phyloP scores from a whole-genome alignment of 2,797 vertebrate species.

The Adelosebastes latens region DNA sequence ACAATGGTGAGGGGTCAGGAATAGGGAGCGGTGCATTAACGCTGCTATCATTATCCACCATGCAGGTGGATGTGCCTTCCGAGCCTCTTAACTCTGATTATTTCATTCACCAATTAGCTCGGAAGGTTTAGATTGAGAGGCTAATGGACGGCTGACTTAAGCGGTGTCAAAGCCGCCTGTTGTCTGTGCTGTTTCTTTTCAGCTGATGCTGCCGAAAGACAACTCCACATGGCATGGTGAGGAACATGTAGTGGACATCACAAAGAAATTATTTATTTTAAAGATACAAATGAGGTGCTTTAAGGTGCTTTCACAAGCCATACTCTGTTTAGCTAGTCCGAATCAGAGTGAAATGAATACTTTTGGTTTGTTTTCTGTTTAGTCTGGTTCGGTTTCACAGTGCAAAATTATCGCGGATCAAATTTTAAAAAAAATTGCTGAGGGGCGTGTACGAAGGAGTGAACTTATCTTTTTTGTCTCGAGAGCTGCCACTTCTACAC shows the following conservation, averaged over 20 bases:
- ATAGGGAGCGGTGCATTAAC: constrained; percentile 60
- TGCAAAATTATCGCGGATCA: too few relatives aligned
- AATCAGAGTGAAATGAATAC: neutral
- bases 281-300: neutral
- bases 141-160: constrained; percentile 71
- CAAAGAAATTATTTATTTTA: neutral
- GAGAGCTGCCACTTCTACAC: too few relatives aligned
- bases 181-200: constrained; percentile 80
- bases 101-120: constrained; percentile 88
- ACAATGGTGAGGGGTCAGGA: constrained; percentile 55
- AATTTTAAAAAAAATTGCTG: too few relatives aligned
- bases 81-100: constrained; percentile 89
- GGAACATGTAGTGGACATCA: neutral
- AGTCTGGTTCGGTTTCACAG: too few relatives aligned
- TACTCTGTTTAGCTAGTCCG: too few relatives aligned
- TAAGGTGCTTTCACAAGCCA: too few relatives aligned
- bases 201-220: constrained; percentile 83
- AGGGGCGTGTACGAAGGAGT: too few relatives aligned
- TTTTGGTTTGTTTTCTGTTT: neutral
- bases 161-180: constrained; percentile 88
- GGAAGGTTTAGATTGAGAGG: constrained; percentile 82
- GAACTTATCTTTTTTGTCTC: too few relatives aligned
- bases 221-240: constrained; percentile 28
- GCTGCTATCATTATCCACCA: constrained; percentile 46
- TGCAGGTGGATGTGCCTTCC: constrained; percentile 78